phyloP scores from a whole-genome alignment of 64 coral and sea anemone genomes.

The Actinia tenebrosa region DNA sequence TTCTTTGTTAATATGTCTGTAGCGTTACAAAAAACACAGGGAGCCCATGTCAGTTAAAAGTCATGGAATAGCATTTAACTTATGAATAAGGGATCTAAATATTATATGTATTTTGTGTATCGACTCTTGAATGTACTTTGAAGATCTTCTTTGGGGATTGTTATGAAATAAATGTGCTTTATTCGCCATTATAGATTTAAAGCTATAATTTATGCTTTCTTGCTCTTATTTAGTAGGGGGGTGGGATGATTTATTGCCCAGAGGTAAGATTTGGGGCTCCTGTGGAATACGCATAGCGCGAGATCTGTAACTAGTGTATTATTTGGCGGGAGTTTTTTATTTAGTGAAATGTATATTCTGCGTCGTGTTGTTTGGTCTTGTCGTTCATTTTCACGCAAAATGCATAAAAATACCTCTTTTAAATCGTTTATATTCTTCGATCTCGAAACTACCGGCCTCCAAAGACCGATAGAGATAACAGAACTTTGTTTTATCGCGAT shows the following conservation, averaged over 20 bases:
- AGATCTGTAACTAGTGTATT: not conserved
- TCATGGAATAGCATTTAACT: no score
- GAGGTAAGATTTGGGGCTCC: not conserved
- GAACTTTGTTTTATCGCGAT: conserved; percentile 66
- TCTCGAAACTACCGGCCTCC: conserved; percentile 64
- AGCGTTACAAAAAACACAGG: no score
- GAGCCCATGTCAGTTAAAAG: no score
- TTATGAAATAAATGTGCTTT: no score
- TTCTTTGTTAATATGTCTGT: not conserved
- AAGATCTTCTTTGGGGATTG: no score
- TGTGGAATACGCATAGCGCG: not conserved
- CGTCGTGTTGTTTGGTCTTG: not conserved
- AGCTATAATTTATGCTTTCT: no score
- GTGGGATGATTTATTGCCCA: no score
- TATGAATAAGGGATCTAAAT: no score
- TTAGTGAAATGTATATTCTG: not conserved
- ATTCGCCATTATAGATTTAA: no score
- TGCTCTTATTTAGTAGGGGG: no score
- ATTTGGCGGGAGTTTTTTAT: not conserved
- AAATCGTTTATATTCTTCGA: conserved; percentile 64
- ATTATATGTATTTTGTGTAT: no score
- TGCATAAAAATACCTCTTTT: not conserved
- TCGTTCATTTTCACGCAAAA: conserved; percentile 2
- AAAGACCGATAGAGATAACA: conserved; percentile 56
- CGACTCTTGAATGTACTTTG: no score